Conservation (phyloP, 2,797 vertebrate species). For the Lemur catta region DNA sequence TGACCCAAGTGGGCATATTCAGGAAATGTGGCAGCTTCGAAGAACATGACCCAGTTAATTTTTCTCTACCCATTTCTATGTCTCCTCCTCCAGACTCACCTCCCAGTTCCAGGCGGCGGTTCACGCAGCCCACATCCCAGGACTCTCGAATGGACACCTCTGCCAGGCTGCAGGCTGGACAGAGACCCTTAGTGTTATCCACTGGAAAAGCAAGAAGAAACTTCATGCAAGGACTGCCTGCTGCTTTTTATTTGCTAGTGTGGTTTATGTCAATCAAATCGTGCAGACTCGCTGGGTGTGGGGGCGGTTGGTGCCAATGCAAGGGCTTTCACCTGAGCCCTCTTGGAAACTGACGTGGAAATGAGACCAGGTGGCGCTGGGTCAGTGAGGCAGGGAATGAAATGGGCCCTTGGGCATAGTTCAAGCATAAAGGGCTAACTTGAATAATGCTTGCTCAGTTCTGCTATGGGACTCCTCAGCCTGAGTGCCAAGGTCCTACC, state of each 20-base stretch:
- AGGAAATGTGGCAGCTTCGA: not conserved
- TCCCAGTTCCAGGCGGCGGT: not conserved
- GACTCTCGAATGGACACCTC: not conserved
- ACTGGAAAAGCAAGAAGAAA: not conserved
- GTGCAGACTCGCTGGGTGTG: not conserved
- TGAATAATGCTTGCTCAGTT: not conserved
- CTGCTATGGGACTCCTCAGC: accelerated
- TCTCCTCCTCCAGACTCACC: not conserved
- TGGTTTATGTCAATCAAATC: not conserved
- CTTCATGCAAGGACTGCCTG: not conserved
- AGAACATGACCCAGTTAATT: not conserved
- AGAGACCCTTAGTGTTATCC: not conserved
- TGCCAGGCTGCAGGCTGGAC: not conserved
- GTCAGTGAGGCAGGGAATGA: not conserved
- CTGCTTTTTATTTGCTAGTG: not conserved
- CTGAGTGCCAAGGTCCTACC: not conserved
- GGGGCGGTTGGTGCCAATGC: not conserved
- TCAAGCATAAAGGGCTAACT: not conserved
- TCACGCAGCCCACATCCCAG: not conserved
- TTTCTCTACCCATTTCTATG: not conserved
- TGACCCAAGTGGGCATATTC: not conserved
- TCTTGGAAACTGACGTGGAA: not conserved
- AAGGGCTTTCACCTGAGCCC: not conserved
- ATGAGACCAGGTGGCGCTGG: not conserved
- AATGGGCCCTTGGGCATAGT: accelerated